phyloP scores from a whole-genome alignment of 1,140 invertebrate species.

The Babylonia areolata region DNA sequence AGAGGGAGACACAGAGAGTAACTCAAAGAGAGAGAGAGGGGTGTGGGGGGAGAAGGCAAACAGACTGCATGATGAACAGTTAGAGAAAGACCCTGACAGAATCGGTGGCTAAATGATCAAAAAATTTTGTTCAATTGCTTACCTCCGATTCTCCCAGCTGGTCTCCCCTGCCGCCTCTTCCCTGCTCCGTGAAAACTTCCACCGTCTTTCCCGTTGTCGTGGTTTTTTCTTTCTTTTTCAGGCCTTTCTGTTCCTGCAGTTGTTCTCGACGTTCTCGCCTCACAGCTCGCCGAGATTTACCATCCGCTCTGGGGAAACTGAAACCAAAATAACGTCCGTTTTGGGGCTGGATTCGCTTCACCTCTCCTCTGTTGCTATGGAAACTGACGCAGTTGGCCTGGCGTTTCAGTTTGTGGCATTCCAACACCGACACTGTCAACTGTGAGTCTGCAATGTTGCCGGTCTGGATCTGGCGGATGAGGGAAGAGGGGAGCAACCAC shows the following conservation, averaged over 20 bases:
- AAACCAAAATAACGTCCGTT: slow-evolving; percentile 41
- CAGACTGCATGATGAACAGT: no score
- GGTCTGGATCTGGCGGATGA: slow-evolving; percentile 42
- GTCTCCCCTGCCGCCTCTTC: background rate
- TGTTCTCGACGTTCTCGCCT: background rate
- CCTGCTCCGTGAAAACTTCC: slow-evolving; percentile 4
- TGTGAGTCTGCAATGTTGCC: slow-evolving; percentile 15
- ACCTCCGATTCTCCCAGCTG: slow-evolving; percentile 8
- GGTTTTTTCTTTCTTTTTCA: background rate
- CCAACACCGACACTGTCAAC: slow-evolving; percentile 44
- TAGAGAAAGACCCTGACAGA: no score
- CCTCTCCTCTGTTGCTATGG: slow-evolving; percentile 39
- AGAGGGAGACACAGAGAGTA: background rate
- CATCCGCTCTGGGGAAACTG: slow-evolving; percentile 10
- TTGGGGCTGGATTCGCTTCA: slow-evolving; percentile 18
- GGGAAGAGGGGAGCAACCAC: slow-evolving; percentile 43
- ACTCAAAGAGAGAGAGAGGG: background rate
- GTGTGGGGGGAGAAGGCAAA: background rate
- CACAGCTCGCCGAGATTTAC: background rate
- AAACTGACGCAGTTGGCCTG: slow-evolving; percentile 50
- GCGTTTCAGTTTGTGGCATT: slow-evolving; percentile 52
- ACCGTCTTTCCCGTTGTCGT: background rate
- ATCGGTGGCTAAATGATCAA: no score
- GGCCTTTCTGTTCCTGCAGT: background rate
- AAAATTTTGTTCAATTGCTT: background rate